These are phyloP conservation scores for Tetranychus piercei DNA, from an alignment of 2,888 invertebrate genomes.

Conservation along the genomic window DNA sequence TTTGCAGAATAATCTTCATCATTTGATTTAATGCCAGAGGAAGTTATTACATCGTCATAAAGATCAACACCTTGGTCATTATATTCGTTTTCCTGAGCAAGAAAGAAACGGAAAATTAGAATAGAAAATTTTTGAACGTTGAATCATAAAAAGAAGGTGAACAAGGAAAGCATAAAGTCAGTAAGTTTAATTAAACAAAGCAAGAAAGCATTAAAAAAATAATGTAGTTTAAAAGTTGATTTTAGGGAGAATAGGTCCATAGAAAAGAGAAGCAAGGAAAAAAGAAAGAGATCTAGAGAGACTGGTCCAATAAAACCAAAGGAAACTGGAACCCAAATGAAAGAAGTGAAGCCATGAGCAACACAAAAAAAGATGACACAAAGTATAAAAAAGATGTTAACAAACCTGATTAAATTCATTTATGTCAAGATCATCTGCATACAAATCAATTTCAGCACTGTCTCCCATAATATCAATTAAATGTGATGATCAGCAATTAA, in stretches of 20 bases:
- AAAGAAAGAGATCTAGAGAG: not conserved
- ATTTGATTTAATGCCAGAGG: constrained; percentile 36
- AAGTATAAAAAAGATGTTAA: not conserved
- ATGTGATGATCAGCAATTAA: not conserved
- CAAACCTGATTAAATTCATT: constrained; percentile 57
- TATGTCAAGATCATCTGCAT: constrained; percentile 76
- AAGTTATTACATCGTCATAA: constrained; percentile 83
- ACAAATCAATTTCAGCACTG: constrained; percentile 86
- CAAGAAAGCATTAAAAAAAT: not conserved
- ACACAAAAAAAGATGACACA: not conserved
- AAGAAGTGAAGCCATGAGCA: constrained; percentile 5
- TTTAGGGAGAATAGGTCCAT: not conserved
- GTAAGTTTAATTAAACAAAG: no score
- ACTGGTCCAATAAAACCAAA: not conserved
- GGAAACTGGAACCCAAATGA: constrained; percentile 3
- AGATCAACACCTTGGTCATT: constrained; percentile 67
- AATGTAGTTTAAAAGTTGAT: not conserved
- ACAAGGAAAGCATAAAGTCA: no score
- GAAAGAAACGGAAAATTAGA: constrained; percentile 2
- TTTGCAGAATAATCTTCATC: constrained; percentile 17
- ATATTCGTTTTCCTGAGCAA: constrained; percentile 35
- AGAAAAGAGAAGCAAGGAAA: not conserved
- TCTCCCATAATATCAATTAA: constrained; percentile 36
- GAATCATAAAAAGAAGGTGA: no score
- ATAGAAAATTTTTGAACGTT: no score